phyloP scores from a whole-genome alignment of 2,888 invertebrate species.

The Sialis lutaria region DNA sequence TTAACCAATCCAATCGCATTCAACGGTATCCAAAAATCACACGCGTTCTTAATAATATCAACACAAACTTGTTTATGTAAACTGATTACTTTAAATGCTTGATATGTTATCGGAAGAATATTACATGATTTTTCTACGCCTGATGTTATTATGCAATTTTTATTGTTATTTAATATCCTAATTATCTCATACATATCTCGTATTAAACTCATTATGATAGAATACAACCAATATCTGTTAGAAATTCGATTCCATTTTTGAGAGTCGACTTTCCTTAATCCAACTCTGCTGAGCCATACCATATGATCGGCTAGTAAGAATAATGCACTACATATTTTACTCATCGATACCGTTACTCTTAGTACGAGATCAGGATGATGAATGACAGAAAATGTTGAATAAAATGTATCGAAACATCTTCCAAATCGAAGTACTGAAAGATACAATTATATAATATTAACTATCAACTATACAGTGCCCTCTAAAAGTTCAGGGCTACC shows the following conservation, averaged over 20 bases:
- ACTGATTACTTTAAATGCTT: constrained; percentile 16
- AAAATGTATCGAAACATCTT: constrained; percentile 64
- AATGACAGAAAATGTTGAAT: constrained; percentile 52
- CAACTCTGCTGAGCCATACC: constrained; percentile 66
- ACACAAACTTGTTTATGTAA: constrained; percentile 50
- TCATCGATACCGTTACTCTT: constrained; percentile 53
- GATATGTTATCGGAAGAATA: constrained; percentile 11
- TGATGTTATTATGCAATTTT: constrained; percentile 13
- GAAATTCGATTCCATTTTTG: constrained; percentile 58
- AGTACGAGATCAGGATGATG: constrained; percentile 55
- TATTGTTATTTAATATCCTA: constrained; percentile 36
- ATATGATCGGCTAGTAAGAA: constrained; percentile 75
- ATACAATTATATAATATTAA: too few species aligned
- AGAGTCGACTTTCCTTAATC: constrained; percentile 45
- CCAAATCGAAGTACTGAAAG: constrained; percentile 71
- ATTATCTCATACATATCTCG: constrained; percentile 75
- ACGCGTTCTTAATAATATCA: constrained; percentile 71
- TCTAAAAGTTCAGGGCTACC: background rate
- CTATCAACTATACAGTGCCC: background rate
- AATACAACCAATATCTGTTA: constrained; percentile 72
- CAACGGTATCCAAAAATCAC: constrained; percentile 76
- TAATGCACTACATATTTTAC: constrained; percentile 61
- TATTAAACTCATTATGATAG: constrained; percentile 59
- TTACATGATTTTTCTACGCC: constrained; percentile 14
- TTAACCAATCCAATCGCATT: constrained; percentile 62